Percentiles rank a stretch among this genome's conserved stretches.
Evolutionary conservation across 2,888 invertebrate genomes (phyloP).

Genomic region (Torymus aiolomorphi): DNA sequence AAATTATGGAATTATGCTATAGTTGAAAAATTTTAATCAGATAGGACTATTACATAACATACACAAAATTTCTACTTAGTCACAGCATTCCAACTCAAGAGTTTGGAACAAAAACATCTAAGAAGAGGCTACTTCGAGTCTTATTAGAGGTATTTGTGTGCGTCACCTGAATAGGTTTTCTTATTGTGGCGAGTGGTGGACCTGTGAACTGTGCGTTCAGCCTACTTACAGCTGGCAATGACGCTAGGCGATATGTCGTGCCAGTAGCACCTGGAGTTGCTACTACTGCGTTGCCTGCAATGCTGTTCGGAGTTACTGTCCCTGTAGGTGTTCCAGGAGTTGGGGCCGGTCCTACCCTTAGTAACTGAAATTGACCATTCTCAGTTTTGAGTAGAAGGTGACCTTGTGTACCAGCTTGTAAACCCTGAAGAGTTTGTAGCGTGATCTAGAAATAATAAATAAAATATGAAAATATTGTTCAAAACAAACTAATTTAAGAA

Average conservation of each 20-base stretch:
- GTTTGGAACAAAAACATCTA: conserved; percentile 39
- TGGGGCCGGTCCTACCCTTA: conserved; percentile 91
- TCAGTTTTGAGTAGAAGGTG: conserved; percentile 96
- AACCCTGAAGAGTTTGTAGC: conserved; percentile 89
- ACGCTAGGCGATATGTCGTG: conserved; percentile 88
- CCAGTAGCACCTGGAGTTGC: conserved; percentile 74
- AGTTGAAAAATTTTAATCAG: conserved; percentile 35
- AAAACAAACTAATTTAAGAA: not conserved
- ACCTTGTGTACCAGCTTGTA: conserved; percentile 83
- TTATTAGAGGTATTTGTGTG: conserved; percentile 63
- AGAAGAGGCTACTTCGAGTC: conserved; percentile 55
- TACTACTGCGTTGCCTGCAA: conserved; percentile 71
- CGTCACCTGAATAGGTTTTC: conserved; percentile 78
- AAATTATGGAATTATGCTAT: no score
- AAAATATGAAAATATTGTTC: conserved; percentile 21
- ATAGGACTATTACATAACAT: conserved; percentile 46
- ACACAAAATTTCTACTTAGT: conserved; percentile 29
- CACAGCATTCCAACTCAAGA: no score
- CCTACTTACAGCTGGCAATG: conserved; percentile 92
- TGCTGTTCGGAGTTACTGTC: conserved; percentile 75
- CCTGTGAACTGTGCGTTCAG: conserved; percentile 79
- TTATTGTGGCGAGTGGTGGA: conserved; percentile 79
- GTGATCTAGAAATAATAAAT: conserved; percentile 80
- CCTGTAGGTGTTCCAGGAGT: conserved; percentile 77
- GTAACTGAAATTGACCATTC: conserved; percentile 95